Conservation (phyloP, 2,113 vertebrate species). For the Megaptera novaeangliae region DNA sequence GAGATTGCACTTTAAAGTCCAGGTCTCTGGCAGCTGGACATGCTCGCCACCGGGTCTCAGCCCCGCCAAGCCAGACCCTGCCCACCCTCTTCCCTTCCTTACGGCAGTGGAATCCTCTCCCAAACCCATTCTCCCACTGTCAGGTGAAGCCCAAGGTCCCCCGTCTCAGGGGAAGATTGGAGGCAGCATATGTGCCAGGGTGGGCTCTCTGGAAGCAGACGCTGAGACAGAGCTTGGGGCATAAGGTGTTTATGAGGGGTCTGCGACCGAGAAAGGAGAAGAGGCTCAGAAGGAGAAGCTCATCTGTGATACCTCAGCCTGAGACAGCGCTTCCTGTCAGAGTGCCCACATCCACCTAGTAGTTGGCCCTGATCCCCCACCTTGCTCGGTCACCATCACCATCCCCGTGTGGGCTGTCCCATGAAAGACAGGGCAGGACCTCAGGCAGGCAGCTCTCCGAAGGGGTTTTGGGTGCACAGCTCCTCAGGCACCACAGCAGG, state of each 20-base stretch:
- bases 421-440: background rate
- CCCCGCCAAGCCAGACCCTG: background rate
- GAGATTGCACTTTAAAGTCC: background rate
- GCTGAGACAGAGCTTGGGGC: too few relatives aligned
- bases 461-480: too few relatives aligned
- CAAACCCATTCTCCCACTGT: too few relatives aligned
- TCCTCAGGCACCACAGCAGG: background rate
- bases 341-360: background rate
- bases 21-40: background rate
- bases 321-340: background rate
- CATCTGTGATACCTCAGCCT: accelerated
- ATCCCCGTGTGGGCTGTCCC: too few relatives aligned
- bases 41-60: background rate
- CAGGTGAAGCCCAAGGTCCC: background rate
- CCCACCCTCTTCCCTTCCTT: background rate
- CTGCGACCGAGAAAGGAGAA: background rate
- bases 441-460: background rate
- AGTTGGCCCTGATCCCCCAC: background rate
- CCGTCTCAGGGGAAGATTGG: background rate
- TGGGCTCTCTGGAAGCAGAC: background rate
- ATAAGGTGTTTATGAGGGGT: background rate
- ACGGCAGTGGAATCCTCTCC: too few relatives aligned
- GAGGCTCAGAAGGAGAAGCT: background rate
- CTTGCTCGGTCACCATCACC: accelerated
- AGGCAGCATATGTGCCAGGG: accelerated